Conservation (phyloP, 2,797 vertebrate species). For the Setipinna tenuifilis region DNA sequence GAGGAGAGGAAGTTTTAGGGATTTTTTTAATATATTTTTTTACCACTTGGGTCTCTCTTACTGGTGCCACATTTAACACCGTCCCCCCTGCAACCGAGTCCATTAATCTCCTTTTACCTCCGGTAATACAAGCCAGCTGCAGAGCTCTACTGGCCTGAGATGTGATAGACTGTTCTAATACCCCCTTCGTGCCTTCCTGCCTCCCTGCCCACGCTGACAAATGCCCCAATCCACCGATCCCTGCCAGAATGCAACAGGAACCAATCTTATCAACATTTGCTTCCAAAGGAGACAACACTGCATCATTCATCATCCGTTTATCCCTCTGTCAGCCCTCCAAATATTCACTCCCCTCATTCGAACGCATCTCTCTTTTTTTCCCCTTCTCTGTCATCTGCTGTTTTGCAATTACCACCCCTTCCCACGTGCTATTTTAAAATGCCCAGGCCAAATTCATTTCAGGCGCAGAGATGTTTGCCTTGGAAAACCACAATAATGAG, state of each 20-base stretch:
- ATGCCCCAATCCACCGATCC: not conserved
- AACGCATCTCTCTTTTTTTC: not conserved
- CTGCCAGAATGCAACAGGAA: not conserved
- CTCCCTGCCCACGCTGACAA: not conserved
- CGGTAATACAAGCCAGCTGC: slow-evolving; percentile 33
- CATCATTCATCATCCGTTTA: not conserved
- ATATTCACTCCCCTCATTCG: not conserved
- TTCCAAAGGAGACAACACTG: not conserved
- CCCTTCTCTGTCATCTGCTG: not conserved
- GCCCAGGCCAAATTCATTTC: not conserved
- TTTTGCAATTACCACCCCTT: not conserved
- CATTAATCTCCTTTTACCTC: slow-evolving; percentile 28
- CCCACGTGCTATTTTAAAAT: not conserved
- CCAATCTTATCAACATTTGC: not conserved
- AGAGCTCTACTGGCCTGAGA: slow-evolving; percentile 1
- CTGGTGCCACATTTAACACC: slow-evolving; percentile 36
- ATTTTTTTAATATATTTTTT: too few species aligned
- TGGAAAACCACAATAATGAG: slow-evolving; percentile 32
- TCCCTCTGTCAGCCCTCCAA: not conserved
- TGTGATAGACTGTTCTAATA: not conserved
- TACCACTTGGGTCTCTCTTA: slow-evolving; percentile 7
- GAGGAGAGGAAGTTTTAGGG: not conserved
- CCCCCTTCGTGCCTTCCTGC: not conserved
- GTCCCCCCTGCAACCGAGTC: not conserved
- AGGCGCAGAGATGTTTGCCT: not conserved